These are phyloP conservation scores for Donacobius atricapilla DNA, from an alignment of 2,113 vertebrate species.

Conservation along the genomic window DNA sequence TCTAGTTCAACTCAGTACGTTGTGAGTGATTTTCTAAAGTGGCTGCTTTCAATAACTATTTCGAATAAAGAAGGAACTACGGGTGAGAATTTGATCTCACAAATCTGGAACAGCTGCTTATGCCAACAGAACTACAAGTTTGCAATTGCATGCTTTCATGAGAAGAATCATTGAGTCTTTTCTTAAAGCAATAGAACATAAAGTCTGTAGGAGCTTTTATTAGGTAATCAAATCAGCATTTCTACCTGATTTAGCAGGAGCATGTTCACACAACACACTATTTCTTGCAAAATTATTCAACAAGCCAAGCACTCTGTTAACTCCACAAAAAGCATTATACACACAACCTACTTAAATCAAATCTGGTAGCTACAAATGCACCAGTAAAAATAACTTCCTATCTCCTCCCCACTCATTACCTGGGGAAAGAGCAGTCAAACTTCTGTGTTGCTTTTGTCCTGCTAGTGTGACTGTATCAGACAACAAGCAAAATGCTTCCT, in stretches of 20 bases:
- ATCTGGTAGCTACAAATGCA: background rate
- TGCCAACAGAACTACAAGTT: background rate
- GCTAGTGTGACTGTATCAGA: background rate
- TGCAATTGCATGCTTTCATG: background rate
- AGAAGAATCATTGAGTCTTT: background rate
- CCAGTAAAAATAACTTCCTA: background rate
- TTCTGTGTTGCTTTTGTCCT: background rate
- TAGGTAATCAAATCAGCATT: background rate
- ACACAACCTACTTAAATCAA: background rate
- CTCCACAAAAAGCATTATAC: background rate
- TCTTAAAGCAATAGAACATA: background rate
- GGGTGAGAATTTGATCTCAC: background rate
- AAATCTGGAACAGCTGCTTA: background rate
- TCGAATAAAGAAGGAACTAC: background rate
- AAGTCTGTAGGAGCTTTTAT: background rate
- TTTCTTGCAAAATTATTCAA: slow-evolving; percentile 24
- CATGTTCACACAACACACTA: background rate
- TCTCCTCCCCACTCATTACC: background rate
- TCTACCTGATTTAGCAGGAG: background rate
- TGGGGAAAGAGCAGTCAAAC: background rate
- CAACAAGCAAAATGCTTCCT: background rate
- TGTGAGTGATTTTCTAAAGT: background rate
- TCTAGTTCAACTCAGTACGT: background rate
- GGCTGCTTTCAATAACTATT: background rate
- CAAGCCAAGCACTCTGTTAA: background rate